Base-by-base conservation (phyloP, 2,888 invertebrate species). In the Leptarthrus brevirostris region DNA sequence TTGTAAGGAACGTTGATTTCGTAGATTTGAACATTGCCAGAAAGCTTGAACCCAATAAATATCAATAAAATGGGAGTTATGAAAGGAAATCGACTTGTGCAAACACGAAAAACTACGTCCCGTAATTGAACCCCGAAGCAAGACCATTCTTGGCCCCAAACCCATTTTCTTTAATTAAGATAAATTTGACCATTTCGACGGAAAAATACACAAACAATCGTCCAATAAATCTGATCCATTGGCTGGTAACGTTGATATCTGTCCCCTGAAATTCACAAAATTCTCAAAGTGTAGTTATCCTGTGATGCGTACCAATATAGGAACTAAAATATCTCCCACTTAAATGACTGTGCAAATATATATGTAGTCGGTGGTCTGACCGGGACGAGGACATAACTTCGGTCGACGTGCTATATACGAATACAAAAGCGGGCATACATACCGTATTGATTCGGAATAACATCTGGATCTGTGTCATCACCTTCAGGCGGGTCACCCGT, bases 401-500 rank as follows among this genome's bases (percentile, higher is more conserved):
- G 5, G n/a, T n/a, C n/a, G n/a, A n/a, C n/a, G 24, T 30, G 16
- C 47, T 36, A 44, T 44, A 53, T 34, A 69, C 44, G 30, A 30
- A 69, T 40, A 69, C 69, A 52, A 18, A 12, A 16, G n/a, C 34
- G 16, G 24, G 12, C 12, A 69, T 52, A 84, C 90, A 89, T 81
- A 94, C 94, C 94, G 86, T 94, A 93, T 85, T 94, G 92, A 87
- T 92, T 93, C 78, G 94, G 92, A 85, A 94, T 94, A 80, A 94
- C 93, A 85, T 94, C 94, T 56, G 94, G 94, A 86, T 94, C 94
- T 70, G 92, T 91, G 81, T 93, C 93, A 79, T 85, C 85, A 73
- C 81, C 81, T 77, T 86, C 85, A 74, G 82, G 81, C 76, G 82
- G 83, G 78, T 85, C 85, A 78, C 81, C 82, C 78, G 82, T 80